These are phyloP conservation scores for Trididemnum clinides DNA, from an alignment of 23 tunicate species.

Conservation along the genomic window DNA sequence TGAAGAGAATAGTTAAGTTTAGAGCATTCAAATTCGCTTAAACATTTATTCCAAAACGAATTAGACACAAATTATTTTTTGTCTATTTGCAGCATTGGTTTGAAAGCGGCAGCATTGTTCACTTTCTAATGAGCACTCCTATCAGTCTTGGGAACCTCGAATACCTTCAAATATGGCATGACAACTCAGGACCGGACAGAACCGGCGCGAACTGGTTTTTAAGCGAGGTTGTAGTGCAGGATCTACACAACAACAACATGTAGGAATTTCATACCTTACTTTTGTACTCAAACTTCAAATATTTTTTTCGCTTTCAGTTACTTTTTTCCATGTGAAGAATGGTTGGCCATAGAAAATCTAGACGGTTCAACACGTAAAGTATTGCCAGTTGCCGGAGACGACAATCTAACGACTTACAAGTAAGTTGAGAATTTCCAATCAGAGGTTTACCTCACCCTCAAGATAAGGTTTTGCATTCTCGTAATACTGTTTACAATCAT, in stretches of 20 bases:
- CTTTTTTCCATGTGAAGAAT: slow-evolving; percentile 46
- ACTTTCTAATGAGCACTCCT: slow-evolving; percentile 25
- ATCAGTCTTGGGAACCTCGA: slow-evolving; percentile 31
- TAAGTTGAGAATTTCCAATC: neutral
- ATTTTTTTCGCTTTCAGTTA: neutral
- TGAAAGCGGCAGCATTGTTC: slow-evolving; percentile 26
- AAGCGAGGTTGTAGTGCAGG: slow-evolving; percentile 41
- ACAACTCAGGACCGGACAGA: slow-evolving; percentile 48
- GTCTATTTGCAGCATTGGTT: slow-evolving; percentile 45
- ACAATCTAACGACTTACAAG: slow-evolving; percentile 48
- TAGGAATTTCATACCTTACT: neutral
- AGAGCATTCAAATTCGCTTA: no score
- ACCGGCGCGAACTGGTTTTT: slow-evolving; percentile 46
- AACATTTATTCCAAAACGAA: no score
- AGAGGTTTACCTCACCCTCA: no score
- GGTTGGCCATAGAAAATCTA: slow-evolving; percentile 43
- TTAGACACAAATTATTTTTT: no score
- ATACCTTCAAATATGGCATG: slow-evolving; percentile 48
- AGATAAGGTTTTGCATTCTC: no score
- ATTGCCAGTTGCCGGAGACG: slow-evolving; percentile 52
- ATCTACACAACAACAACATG: slow-evolving; percentile 37
- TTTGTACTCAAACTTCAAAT: no score
- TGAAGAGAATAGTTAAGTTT: no score
- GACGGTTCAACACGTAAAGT: slow-evolving; percentile 40
- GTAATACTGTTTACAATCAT: no score